A percentile compares a stretch with the other conserved stretches of the same genome.
Conservation (phyloP, 1,140 invertebrate species). For the Panonychus citri region DNA sequence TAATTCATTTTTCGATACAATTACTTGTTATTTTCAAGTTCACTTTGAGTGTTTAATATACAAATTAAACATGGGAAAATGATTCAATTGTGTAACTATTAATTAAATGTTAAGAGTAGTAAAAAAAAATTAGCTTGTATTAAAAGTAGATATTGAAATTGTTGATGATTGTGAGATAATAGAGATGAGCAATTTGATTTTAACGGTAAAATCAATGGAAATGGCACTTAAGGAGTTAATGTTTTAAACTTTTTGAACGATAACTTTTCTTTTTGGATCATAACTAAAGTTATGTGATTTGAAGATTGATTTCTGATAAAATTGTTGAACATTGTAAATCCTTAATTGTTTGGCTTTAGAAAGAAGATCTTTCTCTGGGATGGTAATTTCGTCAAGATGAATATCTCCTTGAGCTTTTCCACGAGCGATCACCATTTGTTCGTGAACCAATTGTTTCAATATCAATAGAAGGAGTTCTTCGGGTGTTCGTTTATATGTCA, state of each 20-base stretch:
- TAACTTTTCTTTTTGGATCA: conserved; percentile 54
- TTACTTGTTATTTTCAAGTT: no score
- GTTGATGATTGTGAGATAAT: no score
- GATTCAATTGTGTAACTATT: no score
- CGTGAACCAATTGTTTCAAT: conserved; percentile 70
- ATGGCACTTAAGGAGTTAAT: no score
- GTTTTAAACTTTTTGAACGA: conserved; percentile 45
- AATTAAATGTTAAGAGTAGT: no score
- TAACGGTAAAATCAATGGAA: no score
- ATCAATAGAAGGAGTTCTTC: conserved; percentile 89
- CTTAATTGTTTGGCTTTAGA: conserved; percentile 76
- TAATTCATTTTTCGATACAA: no score
- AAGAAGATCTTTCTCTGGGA: conserved; percentile 69
- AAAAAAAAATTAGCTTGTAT: no score
- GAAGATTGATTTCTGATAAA: conserved; percentile 80
- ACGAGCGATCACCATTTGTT: conserved; percentile 64
- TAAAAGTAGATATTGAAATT: no score
- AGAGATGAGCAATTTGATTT: no score
- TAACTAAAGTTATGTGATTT: conserved; percentile 67
- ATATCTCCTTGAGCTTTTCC: conserved; percentile 42
- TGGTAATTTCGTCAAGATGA: conserved; percentile 37
- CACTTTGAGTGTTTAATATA: no score
- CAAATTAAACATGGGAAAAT: no score
- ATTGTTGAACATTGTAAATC: conserved; percentile 63
- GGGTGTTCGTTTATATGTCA: conserved; percentile 82